Base-by-base conservation (phyloP, 92 coral and sea anemone genomes). In the Bergia sp. region DNA sequence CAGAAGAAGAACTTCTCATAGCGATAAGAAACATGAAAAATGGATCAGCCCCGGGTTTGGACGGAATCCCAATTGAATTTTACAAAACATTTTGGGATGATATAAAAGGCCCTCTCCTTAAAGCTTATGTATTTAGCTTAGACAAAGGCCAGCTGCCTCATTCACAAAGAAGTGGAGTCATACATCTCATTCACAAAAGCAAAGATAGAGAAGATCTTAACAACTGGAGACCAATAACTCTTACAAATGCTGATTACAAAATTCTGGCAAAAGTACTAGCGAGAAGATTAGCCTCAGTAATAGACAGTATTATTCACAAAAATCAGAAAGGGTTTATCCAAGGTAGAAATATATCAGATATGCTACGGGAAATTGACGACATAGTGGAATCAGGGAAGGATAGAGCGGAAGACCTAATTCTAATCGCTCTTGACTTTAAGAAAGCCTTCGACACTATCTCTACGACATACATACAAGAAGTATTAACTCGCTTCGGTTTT, bases 1-100 rank as follows among this genome's bases (percentile, higher is more conserved):
- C 74, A 69, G 74, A 69, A n/a, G 74, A n/a, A 13, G 74, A 69
- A 69, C 21, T 69, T 13, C 21, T 69, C 21, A 69, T 13, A 13
- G 74, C 74, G 74, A 13, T 69, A 69, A 69, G 36, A 69, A 13
- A n/a, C 36, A 13, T 69, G 36, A 69, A 69, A n/a, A 69, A 69
- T n/a, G 74, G 74, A 69, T 69, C 74, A 69, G 74, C 74, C 36
- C 74, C 74, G 36, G 74, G 74, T 69, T 13, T 13, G n/a, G 74
- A 69, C 36, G 74, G 74, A 69, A 69, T 69, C 36, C 74, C 74
- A 69, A 13, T n/a, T 13, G 74, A 69, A 69, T 69, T 69, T n/a
- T 69, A 69, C 74, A 69, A 69, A 69, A 13, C 36, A 13, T 69
- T 69, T n/a, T 13, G 64, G 64, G 64, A 55, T 55, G 64, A 55